A percentile compares a stretch with the other conserved stretches of the same genome.
phyloP scores from a whole-genome alignment of 2,797 vertebrate species.

The Phyllotis vaccarum region DNA sequence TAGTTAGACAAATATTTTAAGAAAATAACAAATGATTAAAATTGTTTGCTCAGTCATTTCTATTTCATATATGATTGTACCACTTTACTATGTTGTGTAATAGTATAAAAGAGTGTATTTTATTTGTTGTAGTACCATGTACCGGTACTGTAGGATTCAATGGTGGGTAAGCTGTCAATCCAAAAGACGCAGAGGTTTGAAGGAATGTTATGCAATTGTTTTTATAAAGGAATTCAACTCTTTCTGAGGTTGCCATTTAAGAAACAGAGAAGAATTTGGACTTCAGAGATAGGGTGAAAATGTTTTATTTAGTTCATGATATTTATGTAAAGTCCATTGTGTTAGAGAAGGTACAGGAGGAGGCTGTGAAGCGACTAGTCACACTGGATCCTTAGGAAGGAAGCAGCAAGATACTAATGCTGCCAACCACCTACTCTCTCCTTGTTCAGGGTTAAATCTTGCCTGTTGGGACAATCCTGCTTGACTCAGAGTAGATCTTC shows the following conservation, averaged over 20 bases:
- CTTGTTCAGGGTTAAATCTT: background rate
- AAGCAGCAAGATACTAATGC: background rate
- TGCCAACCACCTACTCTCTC: no score
- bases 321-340: background rate
- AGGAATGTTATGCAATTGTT: fast-evolving
- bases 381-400: background rate
- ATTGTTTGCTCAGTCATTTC: background rate
- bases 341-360: background rate
- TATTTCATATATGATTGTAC: background rate
- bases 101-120: background rate
- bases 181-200: background rate
- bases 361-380: background rate
- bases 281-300: background rate
- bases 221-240: background rate
- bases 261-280: background rate
- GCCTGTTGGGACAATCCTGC: background rate
- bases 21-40: constrained; percentile 10
- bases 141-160: background rate
- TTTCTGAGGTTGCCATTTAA: background rate
- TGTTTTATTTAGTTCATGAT: background rate
- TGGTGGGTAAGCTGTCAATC: background rate
- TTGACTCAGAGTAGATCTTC: background rate
- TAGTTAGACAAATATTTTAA: background rate
- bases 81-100: no score
- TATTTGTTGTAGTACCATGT: fast-evolving